Conservation (phyloP, 2,113 vertebrate species). For the Prietella phreatophila region DNA sequence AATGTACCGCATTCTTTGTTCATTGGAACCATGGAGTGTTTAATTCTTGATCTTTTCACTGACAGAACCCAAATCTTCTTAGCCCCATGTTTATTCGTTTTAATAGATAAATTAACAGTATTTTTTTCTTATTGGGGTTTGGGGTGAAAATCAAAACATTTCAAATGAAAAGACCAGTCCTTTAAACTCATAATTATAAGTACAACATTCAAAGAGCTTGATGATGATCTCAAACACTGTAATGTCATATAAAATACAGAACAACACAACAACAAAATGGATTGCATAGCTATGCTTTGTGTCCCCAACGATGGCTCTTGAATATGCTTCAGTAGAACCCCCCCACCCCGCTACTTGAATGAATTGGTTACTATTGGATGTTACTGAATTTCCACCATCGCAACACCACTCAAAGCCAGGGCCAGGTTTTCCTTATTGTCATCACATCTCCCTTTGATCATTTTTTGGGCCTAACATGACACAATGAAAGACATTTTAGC, state of each 20-base stretch:
- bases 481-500: slow-evolving; percentile 41
- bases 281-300: not conserved
- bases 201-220: not conserved
- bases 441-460: slow-evolving; percentile 37
- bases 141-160: not conserved
- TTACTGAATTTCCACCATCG: not conserved
- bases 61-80: not conserved
- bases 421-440: not conserved
- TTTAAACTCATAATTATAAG: not conserved
- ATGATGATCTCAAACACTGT: not conserved
- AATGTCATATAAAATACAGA: not conserved
- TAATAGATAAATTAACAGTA: not conserved
- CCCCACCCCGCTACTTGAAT: not conserved
- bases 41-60: not conserved
- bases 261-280: not conserved
- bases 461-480: slow-evolving; percentile 42
- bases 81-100: not conserved
- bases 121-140: not conserved
- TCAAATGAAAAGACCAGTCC: too few relatives aligned
- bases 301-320: not conserved
- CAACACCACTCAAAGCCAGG: not conserved
- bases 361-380: not conserved
- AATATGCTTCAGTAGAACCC: not conserved
- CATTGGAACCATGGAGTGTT: not conserved
- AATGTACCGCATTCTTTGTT: not conserved